Evolutionary conservation across 2,888 invertebrate genomes (phyloP).

Genomic region (Luffia ferchaultella): DNA sequence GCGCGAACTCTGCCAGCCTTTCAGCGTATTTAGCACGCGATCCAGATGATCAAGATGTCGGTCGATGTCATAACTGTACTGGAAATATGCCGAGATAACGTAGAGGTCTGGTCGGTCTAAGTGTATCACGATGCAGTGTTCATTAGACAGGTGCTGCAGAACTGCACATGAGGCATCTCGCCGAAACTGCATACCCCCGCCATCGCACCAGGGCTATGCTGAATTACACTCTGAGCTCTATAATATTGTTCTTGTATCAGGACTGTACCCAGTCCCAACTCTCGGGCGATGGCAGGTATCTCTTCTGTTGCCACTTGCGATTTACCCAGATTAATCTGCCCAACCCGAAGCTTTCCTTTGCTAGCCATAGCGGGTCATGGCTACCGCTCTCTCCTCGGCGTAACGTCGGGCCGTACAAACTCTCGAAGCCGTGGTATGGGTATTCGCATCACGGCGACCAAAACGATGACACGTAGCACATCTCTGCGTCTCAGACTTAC

Average conservation of each 20-base stretch:
- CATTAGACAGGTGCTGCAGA: slow-evolving; percentile 1
- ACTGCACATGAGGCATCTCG: slow-evolving; percentile 1
- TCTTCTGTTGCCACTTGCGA: slow-evolving; percentile 8
- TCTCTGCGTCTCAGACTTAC: background rate
- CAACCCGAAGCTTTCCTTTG: background rate
- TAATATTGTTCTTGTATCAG: slow-evolving; percentile 12
- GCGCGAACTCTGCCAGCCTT: too few species aligned
- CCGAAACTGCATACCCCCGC: slow-evolving; percentile 9
- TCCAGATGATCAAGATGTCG: slow-evolving; percentile 10
- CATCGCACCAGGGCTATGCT: background rate
- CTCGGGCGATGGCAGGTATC: slow-evolving; percentile 1
- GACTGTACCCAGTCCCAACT: slow-evolving; percentile 7
- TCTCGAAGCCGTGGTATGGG: slow-evolving; percentile 12
- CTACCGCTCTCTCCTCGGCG: slow-evolving; percentile 11
- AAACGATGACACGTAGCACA: slow-evolving; percentile 21
- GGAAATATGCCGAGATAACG: slow-evolving; percentile 9
- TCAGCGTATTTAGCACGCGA: slow-evolving; percentile 8
- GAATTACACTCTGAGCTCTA: background rate
- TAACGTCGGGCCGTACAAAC: slow-evolving; percentile 7
- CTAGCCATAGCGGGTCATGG: slow-evolving; percentile 10
- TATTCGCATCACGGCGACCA: slow-evolving; percentile 1
- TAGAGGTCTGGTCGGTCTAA: background rate
- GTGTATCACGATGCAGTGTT: slow-evolving; percentile 7
- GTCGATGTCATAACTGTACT: slow-evolving; percentile 5
- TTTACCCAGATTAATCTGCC: slow-evolving; percentile 11